Evolutionary conservation across 1,140 invertebrate genomes (phyloP).

Genomic region (Anastrepha obliqua): DNA sequence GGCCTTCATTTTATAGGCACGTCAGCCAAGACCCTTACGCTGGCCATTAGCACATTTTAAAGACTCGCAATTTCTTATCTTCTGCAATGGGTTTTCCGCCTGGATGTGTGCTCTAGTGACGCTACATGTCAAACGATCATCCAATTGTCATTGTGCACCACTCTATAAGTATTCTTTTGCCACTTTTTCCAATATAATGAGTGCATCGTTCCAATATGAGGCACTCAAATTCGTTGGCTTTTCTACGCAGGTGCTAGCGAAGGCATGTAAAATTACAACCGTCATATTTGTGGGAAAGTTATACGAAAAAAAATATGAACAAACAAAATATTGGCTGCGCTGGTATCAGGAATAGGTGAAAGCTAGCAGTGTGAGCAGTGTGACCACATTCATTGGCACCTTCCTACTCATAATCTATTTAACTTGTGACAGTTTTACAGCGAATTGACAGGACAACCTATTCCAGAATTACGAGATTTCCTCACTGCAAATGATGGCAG

Average conservation of each 20-base stretch:
- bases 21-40: no score
- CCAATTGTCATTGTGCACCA: conserved; percentile 87
- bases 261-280: conserved; percentile 94
- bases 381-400: conserved; percentile 91
- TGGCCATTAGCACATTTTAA: no score
- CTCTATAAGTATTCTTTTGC: conserved; percentile 97
- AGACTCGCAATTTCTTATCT: conserved; percentile 96
- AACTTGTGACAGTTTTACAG: conserved; percentile 97
- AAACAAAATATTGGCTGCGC: conserved; percentile 90
- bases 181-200: conserved; percentile 98
- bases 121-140: conserved; percentile 76
- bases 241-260: conserved; percentile 96
- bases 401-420: conserved; percentile 93
- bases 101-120: conserved; percentile 83
- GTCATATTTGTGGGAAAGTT: conserved; percentile 98
- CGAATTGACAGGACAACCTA: conserved; percentile 97
- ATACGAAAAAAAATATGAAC: conserved; percentile 93
- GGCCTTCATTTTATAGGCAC: no score
- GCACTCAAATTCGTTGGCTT: conserved; percentile 99
- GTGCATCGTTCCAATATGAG: conserved; percentile 99
- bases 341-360: conserved; percentile 93
- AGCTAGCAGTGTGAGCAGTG: conserved; percentile 76
- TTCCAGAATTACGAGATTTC: conserved; percentile 89
- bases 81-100: conserved; percentile 93
- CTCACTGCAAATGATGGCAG: conserved; percentile 98